phyloP scores from a whole-genome alignment of 1,140 invertebrate genomes.

The Apocrypta bakeri region DNA sequence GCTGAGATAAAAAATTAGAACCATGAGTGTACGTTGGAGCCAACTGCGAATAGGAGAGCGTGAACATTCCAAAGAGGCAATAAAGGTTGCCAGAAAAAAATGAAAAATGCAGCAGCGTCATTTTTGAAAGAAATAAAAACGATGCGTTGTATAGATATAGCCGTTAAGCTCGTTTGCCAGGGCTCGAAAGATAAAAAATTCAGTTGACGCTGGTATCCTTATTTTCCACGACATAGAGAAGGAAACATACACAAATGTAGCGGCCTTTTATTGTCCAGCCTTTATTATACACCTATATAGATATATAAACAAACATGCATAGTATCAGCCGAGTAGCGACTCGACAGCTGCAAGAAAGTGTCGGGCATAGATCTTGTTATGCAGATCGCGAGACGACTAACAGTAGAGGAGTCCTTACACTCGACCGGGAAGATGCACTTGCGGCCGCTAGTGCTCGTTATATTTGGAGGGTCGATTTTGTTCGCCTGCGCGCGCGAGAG shows the following conservation, averaged over 20 bases:
- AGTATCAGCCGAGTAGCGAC: background rate
- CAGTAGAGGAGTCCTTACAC: background rate
- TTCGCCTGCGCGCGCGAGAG: background rate
- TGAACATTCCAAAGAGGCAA: too few species aligned
- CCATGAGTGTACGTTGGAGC: too few species aligned
- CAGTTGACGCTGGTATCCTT: background rate
- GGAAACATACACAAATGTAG: background rate
- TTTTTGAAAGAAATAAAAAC: background rate
- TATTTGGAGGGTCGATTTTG: constrained; percentile 19
- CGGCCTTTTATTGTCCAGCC: constrained; percentile 5
- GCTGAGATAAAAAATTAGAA: too few species aligned
- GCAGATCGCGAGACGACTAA: background rate
- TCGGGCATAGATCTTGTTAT: constrained; percentile 23
- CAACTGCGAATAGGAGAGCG: too few species aligned
- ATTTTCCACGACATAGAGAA: background rate
- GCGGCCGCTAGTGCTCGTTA: constrained; percentile 1
- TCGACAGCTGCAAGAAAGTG: constrained; percentile 21
- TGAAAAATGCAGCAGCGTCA: background rate
- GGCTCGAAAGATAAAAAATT: background rate
- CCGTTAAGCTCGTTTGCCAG: too few species aligned
- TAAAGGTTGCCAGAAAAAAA: background rate
- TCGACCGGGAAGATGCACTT: background rate
- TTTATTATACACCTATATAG: background rate
- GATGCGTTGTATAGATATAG: background rate
- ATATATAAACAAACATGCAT: background rate